Base-by-base conservation (phyloP, 2,113 vertebrate genomes). In the Balaenoptera acutorostrata region DNA sequence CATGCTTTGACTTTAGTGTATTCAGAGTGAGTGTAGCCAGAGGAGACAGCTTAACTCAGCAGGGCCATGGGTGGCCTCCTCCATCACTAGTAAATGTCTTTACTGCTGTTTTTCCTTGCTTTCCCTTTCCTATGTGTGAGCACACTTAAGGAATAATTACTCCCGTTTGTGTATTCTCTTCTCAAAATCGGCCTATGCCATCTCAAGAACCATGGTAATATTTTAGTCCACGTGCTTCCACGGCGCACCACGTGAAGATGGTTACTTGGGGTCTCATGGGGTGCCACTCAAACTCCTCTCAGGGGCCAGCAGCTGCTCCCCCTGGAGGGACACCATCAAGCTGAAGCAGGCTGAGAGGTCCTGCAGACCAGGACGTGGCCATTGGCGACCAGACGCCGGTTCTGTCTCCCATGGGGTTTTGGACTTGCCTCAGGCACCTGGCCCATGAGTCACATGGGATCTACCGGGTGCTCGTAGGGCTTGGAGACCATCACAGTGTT, bases 201-300 rank as follows among this genome's bases (percentile, higher is more conserved):
- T 6, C 6, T 3, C 36, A 39, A 29, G 17, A 0, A 1, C 20
- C 0, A 3, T 7, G n/a, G 31, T 3, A 8, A 31, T 2, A 3
- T 20, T 57, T 66, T 0, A 44, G 18, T 6, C 74, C 27, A 6
- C 0, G 6, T 8, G 33, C 3, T 20, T 10, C 41, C 18, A 11
- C n/a, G 23, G 20, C 6, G 5, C 11, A 12, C 31, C 5, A 8
- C 61, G 1, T 57, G 64, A 11, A 66, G 41, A 68, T 3, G 2
- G 6, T 36, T 3, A 1, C 23, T 46, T 41, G 78, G 55, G 49
- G 33, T n/a, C 13, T 33, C 52, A 1, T 27, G 77, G 77, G 49
- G 77, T 5, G 77, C 33, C 20, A 6, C n/a, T 44, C 44, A 20
- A 15, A 4, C 44, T 55, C 3, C 8, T 63, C 9, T 18, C 7